Conservation (phyloP, 2,113 vertebrate species). For the Oenanthe melanoleuca region DNA sequence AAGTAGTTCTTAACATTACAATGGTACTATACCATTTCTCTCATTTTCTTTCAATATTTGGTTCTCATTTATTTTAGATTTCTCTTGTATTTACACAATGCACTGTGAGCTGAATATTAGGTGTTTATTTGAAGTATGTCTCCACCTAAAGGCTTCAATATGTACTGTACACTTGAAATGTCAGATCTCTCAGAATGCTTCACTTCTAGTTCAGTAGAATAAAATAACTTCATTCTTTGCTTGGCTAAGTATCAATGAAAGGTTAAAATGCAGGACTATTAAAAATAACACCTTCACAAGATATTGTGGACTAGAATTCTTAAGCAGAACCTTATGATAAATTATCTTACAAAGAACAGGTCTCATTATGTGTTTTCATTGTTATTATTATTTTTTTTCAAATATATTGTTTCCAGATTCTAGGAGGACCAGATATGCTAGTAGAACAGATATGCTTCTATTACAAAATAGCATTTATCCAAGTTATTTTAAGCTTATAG, state of each 20-base stretch:
- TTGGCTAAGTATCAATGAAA: not conserved
- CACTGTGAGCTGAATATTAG: constrained; percentile 10
- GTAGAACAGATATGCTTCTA: not conserved
- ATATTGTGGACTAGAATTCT: not conserved
- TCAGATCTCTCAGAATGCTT: not conserved
- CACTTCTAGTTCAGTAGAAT: not conserved
- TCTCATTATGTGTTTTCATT: not conserved
- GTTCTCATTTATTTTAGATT: constrained; percentile 31
- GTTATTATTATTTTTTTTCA: not conserved
- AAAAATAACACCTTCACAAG: not conserved
- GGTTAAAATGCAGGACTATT: not conserved
- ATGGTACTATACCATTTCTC: not conserved
- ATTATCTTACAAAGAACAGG: not conserved
- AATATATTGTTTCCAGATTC: not conserved
- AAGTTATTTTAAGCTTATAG: not conserved
- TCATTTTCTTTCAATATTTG: constrained; percentile 38
- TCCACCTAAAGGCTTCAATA: constrained; percentile 89
- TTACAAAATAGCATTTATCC: not conserved
- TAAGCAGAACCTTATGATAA: not conserved
- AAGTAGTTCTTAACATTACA: constrained; percentile 51
- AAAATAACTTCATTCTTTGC: not conserved
- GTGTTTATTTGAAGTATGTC: constrained; percentile 88
- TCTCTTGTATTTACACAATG: constrained; percentile 48
- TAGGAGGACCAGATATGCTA: not conserved
- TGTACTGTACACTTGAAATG: constrained; percentile 15